Evolutionary conservation across 2,888 invertebrate genomes (phyloP), one percentile per base, ranked within the genome.

Genomic region (Xestia sexstrigata): DNA sequence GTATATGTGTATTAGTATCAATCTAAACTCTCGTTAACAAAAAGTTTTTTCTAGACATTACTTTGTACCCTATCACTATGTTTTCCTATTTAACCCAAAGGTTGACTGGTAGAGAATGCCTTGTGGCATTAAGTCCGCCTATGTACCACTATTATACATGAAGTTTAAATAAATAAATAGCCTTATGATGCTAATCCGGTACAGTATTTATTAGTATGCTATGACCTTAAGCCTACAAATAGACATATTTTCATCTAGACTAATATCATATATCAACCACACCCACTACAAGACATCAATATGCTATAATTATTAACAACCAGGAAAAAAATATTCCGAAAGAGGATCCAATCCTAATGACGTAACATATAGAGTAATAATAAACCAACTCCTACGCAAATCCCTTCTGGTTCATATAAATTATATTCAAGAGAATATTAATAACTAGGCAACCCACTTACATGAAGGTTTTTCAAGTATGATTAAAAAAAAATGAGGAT

Each of bases 281-380:
- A 52, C 13, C 3, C n/a, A 42, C 20, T 72, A 42, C 2, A 42
- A 52, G 17, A 52, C n/a, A 30, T 20, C 20, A 30, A 23, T 65
- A 39, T 58, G 17, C 20, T 45, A 39, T 11, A 35, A 35, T n/a
- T 35, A 17, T 17, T 26, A 39, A 1, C 26, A 74, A 74, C 60
- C 35, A 58, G 15, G 20, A 7, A n/a, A 52, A 42, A 52, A n/a
- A n/a, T 58, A 58, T 45, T 45, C n/a, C 9, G 58, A 45, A 7
- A 35, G 6, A 35, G 35, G 35, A 35, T 35, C 35, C 35, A 35
- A 23, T 60, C n/a, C 39, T 74, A 74, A 74, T 74, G 26, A 74
- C 17, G 17, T 47, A 60, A 47, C 26, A 47, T 74, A 47, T 55
- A 23, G 17, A 15, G 23, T 26, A 9, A 23, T 26, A 60, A 74